phyloP scores from a whole-genome alignment of 2,797 vertebrate species.

The Amniataba percoides region DNA sequence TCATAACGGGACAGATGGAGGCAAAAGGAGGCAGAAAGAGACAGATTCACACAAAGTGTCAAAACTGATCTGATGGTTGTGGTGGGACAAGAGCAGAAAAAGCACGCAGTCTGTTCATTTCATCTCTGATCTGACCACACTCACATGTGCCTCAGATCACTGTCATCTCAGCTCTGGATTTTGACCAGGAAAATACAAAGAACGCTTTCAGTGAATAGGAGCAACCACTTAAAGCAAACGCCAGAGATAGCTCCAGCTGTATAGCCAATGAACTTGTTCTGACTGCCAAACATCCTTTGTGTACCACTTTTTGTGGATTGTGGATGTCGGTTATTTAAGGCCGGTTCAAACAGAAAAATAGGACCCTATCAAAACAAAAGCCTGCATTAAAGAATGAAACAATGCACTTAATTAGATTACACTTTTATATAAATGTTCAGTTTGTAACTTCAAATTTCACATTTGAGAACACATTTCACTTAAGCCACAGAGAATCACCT shows the following conservation, averaged over 20 bases:
- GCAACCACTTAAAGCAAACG: neutral
- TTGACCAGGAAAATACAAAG: neutral
- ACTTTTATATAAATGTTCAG: neutral
- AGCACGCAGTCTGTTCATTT: slow-evolving; percentile 1
- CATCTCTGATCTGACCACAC: slow-evolving; percentile 10
- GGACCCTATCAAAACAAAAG: neutral
- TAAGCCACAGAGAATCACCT: no score
- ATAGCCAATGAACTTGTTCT: neutral
- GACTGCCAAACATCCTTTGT: neutral
- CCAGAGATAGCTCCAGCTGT: neutral
- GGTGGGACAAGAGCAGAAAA: slow-evolving; percentile 10
- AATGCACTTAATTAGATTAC: neutral
- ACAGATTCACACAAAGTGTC: slow-evolving; percentile 32
- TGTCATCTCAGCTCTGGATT: slow-evolving; percentile 5
- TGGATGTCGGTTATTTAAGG: neutral
- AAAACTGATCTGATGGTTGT: slow-evolving; percentile 17
- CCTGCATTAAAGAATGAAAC: neutral
- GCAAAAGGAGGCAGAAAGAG: neutral
- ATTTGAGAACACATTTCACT: no score
- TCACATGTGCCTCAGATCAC: slow-evolving; percentile 5
- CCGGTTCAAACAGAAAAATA: neutral
- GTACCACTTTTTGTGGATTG: neutral
- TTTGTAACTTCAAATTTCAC: no score
- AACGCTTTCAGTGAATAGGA: slow-evolving; percentile 3
- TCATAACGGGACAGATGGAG: slow-evolving; percentile 17